Base-by-base conservation (phyloP, 1,140 invertebrate genomes). In the Cecropterus lyciades region DNA sequence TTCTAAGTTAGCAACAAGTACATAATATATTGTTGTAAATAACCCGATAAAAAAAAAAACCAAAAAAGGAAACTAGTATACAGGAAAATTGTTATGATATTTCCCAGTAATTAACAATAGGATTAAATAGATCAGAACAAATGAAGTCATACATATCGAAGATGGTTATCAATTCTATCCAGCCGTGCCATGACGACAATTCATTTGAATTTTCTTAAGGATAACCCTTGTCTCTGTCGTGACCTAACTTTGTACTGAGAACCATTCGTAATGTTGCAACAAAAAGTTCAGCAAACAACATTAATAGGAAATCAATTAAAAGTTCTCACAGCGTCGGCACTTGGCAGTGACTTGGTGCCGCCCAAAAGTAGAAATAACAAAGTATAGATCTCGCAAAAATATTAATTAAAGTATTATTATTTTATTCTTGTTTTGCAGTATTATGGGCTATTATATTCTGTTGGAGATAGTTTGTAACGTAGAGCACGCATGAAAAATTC, bases 291-390 rank as follows among this genome's bases (percentile, higher is more conserved):
- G 48, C 67, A 68, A 79, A 68, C 62, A 73, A 71, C 60, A 72
- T 75, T 73, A 73, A 70, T 73, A 74, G 68, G 78, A 77, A 77
- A 75, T 69, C 65, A 68, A 76, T 76, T 76, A 68, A 40, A 66
- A 52, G 65, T 59, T 75, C 55, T 52, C 66, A 66, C 64, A 75
- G 40, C 46, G 40, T 15, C 30, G n/a, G 13, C 42, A 37, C 27
- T 73, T 67, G 65, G 65, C 64, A 67, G 64, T 59, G 72, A 75
- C 66, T 33, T 33, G 65, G 8, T 55, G 72, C 57, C 69, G 72
- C 52, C 48, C 42, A 51, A 33, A 33, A 3, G 14, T 30, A 67
- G 67, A 69, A 43, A 16, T 75, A 15, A 17, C 8, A 71, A 63
- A 7, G 30, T 33, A 8, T 33, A 33, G 30, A 33, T 3, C 9